phyloP scores from a whole-genome alignment of 2,888 invertebrate species.

The Falcaria lacertinaria region DNA sequence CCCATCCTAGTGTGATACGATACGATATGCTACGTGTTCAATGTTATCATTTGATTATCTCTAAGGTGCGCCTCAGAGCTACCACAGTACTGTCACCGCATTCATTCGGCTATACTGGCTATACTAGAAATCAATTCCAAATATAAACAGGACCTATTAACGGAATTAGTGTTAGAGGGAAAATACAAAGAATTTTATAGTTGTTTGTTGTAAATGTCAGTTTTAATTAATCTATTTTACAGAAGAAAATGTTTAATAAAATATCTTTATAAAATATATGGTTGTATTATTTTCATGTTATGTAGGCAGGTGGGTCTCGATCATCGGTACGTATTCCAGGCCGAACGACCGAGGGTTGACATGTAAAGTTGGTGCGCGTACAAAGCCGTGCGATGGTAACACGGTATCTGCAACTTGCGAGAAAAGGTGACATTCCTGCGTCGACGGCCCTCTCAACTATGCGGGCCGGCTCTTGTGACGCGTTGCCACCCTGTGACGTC shows the following conservation, averaged over 20 bases:
- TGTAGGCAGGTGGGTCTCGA: constrained; percentile 14
- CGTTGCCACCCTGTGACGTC: constrained; percentile 7
- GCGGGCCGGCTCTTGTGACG: constrained; percentile 29
- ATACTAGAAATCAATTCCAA: constrained; percentile 44
- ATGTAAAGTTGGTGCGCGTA: constrained; percentile 22
- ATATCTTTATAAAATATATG: constrained; percentile 70
- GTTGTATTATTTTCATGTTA: constrained; percentile 34
- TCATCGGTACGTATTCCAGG: no score
- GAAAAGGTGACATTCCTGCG: constrained; percentile 44
- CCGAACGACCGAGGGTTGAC: constrained; percentile 22
- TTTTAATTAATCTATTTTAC: constrained; percentile 79
- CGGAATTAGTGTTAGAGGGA: constrained; percentile 65
- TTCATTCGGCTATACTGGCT: constrained; percentile 39
- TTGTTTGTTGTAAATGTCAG: constrained; percentile 79
- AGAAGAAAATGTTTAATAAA: constrained; percentile 78
- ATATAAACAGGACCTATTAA: constrained; percentile 64
- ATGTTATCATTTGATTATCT: constrained; percentile 42
- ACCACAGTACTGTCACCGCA: constrained; percentile 38
- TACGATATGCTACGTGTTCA: constrained; percentile 64
- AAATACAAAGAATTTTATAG: constrained; percentile 76
- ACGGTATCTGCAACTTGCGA: constrained; percentile 22
- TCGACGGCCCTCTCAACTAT: constrained; percentile 53
- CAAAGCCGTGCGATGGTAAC: constrained; percentile 26
- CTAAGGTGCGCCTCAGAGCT: constrained; percentile 27
- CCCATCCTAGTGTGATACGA: constrained; percentile 60